phyloP scores from a whole-genome alignment of 2,888 invertebrate genomes.

The Graphium colonna region DNA sequence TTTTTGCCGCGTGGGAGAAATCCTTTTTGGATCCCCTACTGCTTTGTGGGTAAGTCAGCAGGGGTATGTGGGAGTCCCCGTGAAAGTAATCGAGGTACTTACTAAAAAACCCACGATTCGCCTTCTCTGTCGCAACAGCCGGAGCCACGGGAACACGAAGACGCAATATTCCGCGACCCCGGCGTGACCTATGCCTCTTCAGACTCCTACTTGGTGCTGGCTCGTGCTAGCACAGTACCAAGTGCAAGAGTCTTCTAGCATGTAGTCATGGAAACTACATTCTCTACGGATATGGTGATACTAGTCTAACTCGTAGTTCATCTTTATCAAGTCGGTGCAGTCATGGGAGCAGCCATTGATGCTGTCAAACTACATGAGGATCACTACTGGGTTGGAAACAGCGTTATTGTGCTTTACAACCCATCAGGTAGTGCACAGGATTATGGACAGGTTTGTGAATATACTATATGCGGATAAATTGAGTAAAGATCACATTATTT shows the following conservation, averaged over 20 bases:
- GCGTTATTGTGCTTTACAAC: slow-evolving; percentile 41
- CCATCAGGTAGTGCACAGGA: slow-evolving; percentile 53
- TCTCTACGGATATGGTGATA: slow-evolving; percentile 81
- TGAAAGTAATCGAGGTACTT: too few species aligned
- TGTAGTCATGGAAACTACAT: slow-evolving; percentile 82
- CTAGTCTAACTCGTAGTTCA: slow-evolving; percentile 34
- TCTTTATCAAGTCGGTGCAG: slow-evolving; percentile 42
- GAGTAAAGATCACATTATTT: too few species aligned
- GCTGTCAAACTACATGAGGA: slow-evolving; percentile 37
- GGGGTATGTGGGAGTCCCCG: too few species aligned
- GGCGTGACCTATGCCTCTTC: slow-evolving; percentile 40
- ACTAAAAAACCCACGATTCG: too few species aligned
- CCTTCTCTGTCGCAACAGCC: too few species aligned
- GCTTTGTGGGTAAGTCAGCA: slow-evolving; percentile 52
- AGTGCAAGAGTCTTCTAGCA: too few species aligned
- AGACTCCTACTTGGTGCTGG: slow-evolving; percentile 74
- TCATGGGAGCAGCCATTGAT: slow-evolving; percentile 53
- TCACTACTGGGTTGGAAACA: slow-evolving; percentile 51
- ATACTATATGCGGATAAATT: too few species aligned
- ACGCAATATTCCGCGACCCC: slow-evolving; percentile 52
- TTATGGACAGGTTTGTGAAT: too few species aligned
- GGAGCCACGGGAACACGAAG: too few species aligned
- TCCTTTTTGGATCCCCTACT: too few species aligned
- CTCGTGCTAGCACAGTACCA: too few species aligned
- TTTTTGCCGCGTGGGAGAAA: too few species aligned